Conservation (phyloP, 2,888 invertebrate genomes). For the Linnaemya tessellans region DNA sequence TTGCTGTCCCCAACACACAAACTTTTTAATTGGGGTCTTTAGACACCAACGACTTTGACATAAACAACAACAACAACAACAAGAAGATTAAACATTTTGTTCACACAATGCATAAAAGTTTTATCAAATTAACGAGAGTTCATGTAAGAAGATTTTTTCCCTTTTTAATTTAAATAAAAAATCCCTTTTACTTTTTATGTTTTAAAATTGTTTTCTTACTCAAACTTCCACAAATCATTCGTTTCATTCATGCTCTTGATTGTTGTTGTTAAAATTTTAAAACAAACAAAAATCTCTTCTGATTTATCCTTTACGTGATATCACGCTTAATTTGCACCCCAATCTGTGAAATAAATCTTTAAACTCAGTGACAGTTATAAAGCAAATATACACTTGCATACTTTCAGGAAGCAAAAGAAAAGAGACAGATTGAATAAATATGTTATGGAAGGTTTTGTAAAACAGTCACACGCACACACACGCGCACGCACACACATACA, state of each 20-base stretch:
- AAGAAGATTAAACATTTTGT: too few relatives aligned
- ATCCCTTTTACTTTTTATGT: not conserved
- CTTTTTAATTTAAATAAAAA: not conserved
- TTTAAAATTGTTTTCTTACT: not conserved
- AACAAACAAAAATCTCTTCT: not conserved
- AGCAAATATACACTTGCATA: not conserved
- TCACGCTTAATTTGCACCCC: constrained; percentile 49
- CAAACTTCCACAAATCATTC: not conserved
- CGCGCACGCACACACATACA: not conserved
- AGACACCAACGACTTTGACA: not conserved
- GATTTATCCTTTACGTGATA: not conserved
- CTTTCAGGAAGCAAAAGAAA: not conserved
- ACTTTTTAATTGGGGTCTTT: not conserved
- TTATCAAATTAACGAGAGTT: too few relatives aligned
- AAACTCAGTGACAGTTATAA: not conserved
- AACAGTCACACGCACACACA: not conserved
- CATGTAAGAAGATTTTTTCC: too few relatives aligned
- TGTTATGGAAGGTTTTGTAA: not conserved
- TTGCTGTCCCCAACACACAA: not conserved
- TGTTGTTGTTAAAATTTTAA: not conserved
- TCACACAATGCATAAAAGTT: too few relatives aligned
- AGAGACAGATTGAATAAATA: constrained; percentile 21
- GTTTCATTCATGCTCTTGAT: not conserved
- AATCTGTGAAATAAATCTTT: constrained; percentile 1
- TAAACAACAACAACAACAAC: too few relatives aligned